Evolutionary conservation across 2,888 invertebrate genomes (phyloP), one percentile per base, ranked within the genome.

Genomic region (Drosophila kokeensis): DNA sequence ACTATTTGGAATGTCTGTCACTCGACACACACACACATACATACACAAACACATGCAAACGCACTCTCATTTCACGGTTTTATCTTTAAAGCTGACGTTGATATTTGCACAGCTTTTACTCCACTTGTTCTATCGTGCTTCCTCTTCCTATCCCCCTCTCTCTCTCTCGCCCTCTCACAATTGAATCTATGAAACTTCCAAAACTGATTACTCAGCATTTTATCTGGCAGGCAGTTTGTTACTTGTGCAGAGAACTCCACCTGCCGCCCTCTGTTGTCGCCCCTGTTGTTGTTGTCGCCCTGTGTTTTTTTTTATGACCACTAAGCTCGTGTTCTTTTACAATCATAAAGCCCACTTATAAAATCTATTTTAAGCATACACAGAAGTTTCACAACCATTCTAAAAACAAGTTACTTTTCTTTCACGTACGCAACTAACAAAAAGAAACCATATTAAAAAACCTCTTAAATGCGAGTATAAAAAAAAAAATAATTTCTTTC

Each of bases 141-240:
- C 15, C 34, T 30, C 27, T 27, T 24, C 11, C 24, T n/a, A n/a
- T n/a, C n/a, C 27, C 18, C 13, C 4, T 13, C 27, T 49, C 27
- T 49, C 27, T 7, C 57, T 11, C 34, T 18, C 48, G 18, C 30
- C 4, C 45, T 53, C 13, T 69, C 27, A 55, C n/a, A 54, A 72
- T 76, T 75, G 70, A 61, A 76, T 74, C 38, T 55, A 55, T 75
- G 71, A 72, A 72, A 73, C 88, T 89, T 87, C 83, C 73, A 85
- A 85, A 89, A 89, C 73, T 85, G 85, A 89, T 89, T 89, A 89
- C 89, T 85, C 81, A 85, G 85, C 85, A 72, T 73, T 87, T 81
- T 75, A 61, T 65, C 73, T 75, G 59, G 71, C 74, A 79, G 73
- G 52, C 67, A 73, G 73, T 79, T 69, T 73, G 64, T 69, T 69